Evolutionary conservation across 2,888 invertebrate species (phyloP).

Genomic region (Scaptomyza reducta): DNA sequence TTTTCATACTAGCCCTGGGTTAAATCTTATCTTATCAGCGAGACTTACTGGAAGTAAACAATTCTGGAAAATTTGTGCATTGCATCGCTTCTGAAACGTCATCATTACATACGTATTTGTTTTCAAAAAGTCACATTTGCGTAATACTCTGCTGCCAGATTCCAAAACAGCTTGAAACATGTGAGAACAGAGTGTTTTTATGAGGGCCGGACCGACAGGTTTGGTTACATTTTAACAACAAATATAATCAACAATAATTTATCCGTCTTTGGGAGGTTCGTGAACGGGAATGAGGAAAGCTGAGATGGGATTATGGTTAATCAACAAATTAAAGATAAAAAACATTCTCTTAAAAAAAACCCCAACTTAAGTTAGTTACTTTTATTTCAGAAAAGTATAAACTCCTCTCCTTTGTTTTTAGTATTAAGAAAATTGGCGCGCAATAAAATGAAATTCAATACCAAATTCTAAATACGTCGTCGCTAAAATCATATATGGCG

Average conservation of each 20-base stretch:
- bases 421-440: slow-evolving; percentile 22
- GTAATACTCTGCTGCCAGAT: not conserved
- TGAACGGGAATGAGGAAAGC: not conserved
- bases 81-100: slow-evolving; percentile 8
- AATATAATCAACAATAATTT: not conserved
- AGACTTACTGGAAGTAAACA: slow-evolving; percentile 5
- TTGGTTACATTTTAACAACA: not conserved
- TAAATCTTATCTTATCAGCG: slow-evolving; percentile 41
- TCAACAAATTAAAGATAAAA: not conserved
- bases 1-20: slow-evolving; percentile 21
- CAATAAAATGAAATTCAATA: slow-evolving; percentile 44
- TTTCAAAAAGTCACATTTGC: not conserved
- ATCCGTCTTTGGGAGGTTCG: not conserved
- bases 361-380: too few species aligned
- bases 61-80: slow-evolving; percentile 23
- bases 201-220: slow-evolving; percentile 1
- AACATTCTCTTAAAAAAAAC: not conserved
- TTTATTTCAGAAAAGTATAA: too few species aligned
- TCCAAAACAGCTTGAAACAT: not conserved
- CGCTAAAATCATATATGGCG: slow-evolving; percentile 28
- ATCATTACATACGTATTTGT: slow-evolving; percentile 7
- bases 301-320: not conserved
- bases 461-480: slow-evolving; percentile 23
- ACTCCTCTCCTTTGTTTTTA: not conserved
- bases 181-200: not conserved